phyloP scores from a whole-genome alignment of 2,888 invertebrate species.

The Ectobius pallidus region DNA sequence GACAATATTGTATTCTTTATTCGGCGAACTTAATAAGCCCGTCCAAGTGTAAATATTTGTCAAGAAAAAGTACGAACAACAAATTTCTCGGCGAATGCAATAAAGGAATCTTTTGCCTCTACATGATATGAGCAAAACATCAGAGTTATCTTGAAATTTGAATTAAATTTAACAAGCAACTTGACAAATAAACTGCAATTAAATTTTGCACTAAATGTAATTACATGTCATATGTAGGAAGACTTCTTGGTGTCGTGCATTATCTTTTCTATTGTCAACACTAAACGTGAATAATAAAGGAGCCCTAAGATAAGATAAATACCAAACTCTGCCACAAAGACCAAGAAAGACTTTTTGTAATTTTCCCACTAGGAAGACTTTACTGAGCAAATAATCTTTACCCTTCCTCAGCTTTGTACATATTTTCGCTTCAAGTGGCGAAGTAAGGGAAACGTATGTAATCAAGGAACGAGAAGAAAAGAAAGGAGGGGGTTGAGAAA shows the following conservation, averaged over 20 bases:
- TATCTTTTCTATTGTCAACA: conserved; percentile 23
- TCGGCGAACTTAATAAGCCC: too few relatives aligned
- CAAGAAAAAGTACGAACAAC: too few relatives aligned
- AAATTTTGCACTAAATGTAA: conserved; percentile 25
- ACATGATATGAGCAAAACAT: too few relatives aligned
- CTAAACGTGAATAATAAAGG: conserved; percentile 20
- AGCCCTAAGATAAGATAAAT: conserved; percentile 26
- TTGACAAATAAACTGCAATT: neutral
- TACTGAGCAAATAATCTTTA: conserved; percentile 32
- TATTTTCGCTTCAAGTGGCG: conserved; percentile 24
- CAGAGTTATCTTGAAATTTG: too few relatives aligned
- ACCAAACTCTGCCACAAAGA: conserved; percentile 26
- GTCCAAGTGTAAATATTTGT: too few relatives aligned
- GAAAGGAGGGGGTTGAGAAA: neutral
- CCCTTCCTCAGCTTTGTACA: conserved; percentile 17
- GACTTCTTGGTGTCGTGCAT: neutral
- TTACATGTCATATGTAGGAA: conserved; percentile 1
- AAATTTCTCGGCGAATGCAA: too few relatives aligned
- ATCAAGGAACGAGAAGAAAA: conserved; percentile 3
- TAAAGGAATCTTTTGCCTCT: too few relatives aligned
- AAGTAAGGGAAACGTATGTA: conserved; percentile 16
- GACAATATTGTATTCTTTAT: too few relatives aligned
- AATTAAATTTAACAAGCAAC: too few relatives aligned
- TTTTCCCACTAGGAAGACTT: conserved; percentile 34
- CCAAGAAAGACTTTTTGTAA: conserved; percentile 37